Percentiles rank a stretch among this genome's conserved stretches.
phyloP scores from a whole-genome alignment of 2,113 vertebrate species.

The Eubucco bourcierii region DNA sequence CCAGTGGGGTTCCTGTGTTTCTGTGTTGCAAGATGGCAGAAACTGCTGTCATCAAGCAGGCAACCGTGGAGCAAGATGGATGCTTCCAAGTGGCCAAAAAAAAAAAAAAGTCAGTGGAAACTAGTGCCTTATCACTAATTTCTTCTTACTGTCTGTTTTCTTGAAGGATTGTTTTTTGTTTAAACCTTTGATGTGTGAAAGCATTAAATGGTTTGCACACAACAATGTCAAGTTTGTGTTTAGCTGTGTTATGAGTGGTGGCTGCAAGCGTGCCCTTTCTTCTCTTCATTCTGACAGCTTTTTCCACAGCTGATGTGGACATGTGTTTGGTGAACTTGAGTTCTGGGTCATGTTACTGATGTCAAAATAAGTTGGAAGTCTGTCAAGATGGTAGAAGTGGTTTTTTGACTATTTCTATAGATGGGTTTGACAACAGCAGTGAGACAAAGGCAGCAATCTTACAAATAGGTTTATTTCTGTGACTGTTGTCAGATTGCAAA shows the following conservation, averaged over 20 bases:
- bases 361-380: background rate
- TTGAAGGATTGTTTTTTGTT: constrained; percentile 10
- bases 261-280: background rate
- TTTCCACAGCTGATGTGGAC: background rate
- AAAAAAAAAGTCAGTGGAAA: background rate
- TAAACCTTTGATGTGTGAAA: background rate
- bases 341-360: background rate
- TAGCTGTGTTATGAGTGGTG: background rate
- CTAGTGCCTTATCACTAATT: background rate
- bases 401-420: background rate
- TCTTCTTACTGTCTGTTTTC: background rate
- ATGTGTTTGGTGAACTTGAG: background rate
- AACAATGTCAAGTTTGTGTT: background rate
- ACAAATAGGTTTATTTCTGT: constrained; percentile 25
- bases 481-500: background rate
- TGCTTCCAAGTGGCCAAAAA: background rate
- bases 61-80: background rate
- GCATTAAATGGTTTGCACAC: constrained; percentile 34
- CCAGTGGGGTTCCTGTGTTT: background rate
- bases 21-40: background rate
- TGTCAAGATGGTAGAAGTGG: background rate
- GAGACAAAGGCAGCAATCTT: background rate
- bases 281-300: background rate
- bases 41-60: background rate
- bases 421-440: background rate